Conservation (phyloP, 2,113 vertebrate genomes). For the Lycaon pictus region DNA sequence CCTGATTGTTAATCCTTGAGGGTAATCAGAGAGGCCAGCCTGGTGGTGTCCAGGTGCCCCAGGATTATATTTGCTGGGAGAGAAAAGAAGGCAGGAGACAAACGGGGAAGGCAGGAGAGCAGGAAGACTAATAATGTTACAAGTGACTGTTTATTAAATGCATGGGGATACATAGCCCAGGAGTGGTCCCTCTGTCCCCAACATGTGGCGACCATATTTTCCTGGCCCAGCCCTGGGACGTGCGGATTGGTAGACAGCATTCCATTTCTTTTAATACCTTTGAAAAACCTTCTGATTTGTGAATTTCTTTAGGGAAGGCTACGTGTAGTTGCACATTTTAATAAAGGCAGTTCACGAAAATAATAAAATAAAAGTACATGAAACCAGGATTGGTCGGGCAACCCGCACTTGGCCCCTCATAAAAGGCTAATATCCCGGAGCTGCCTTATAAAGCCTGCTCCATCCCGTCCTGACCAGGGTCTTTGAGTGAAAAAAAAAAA, state of each 20-base stretch:
- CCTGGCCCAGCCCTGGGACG: not conserved
- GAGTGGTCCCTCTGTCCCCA: rapidly evolving
- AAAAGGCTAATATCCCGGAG: not conserved
- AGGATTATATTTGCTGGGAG: not conserved
- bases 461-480: not conserved
- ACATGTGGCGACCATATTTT: constrained; percentile 76
- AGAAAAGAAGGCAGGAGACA: not conserved
- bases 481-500: not conserved
- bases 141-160: constrained; percentile 28
- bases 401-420: not conserved
- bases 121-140: not conserved
- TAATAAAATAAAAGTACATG: constrained; percentile 44
- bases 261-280: constrained; percentile 71
- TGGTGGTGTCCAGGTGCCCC: not conserved
- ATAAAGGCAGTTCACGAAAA: constrained; percentile 73
- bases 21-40: not conserved
- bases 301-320: constrained; percentile 56
- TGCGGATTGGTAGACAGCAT: not conserved
- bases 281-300: constrained; percentile 68
- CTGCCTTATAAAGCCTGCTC: not conserved
- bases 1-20: not conserved
- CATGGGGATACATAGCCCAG: rapidly evolving
- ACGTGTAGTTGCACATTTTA: constrained; percentile 52
- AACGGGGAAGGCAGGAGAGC: not conserved
- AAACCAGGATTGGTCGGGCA: not conserved